These are phyloP conservation scores for Thecocarcelia acutangulata DNA, from an alignment of 2,888 invertebrate genomes.

Conservation along the genomic window DNA sequence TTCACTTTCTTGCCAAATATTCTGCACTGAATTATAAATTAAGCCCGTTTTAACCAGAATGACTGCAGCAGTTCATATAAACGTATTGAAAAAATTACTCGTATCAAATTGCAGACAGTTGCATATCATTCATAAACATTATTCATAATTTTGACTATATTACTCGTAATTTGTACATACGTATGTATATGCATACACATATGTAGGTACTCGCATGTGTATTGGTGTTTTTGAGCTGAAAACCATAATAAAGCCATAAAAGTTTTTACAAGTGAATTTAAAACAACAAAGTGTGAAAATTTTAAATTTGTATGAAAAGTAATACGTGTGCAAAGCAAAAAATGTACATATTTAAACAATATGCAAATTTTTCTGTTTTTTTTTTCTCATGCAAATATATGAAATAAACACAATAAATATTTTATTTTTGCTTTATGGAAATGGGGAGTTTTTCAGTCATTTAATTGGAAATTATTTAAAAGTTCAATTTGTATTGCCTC, in stretches of 20 bases:
- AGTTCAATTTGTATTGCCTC: no score
- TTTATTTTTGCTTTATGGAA: background rate
- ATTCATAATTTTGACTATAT: constrained; percentile 31
- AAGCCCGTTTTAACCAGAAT: constrained; percentile 1
- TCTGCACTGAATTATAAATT: background rate
- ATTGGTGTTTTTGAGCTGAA: background rate
- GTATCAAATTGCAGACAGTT: constrained; percentile 47
- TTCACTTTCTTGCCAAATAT: constrained; percentile 45
- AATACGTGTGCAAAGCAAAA: background rate
- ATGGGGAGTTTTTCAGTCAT: no score
- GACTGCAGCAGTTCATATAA: constrained; percentile 24
- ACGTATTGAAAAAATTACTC: background rate
- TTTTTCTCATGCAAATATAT: no score
- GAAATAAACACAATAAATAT: constrained; percentile 9
- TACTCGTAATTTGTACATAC: background rate
- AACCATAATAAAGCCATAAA: constrained; percentile 59
- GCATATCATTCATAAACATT: constrained; percentile 38
- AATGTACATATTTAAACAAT: background rate
- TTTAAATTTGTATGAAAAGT: constrained; percentile 27
- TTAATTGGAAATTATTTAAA: no score
- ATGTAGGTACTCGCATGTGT: no score
- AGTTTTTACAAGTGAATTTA: constrained; percentile 52
- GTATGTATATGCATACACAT: background rate
- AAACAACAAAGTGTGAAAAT: constrained; percentile 48
- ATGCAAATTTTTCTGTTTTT: background rate